Conservation (phyloP, 2,113 vertebrate genomes). For the Rhipidura dahli region DNA sequence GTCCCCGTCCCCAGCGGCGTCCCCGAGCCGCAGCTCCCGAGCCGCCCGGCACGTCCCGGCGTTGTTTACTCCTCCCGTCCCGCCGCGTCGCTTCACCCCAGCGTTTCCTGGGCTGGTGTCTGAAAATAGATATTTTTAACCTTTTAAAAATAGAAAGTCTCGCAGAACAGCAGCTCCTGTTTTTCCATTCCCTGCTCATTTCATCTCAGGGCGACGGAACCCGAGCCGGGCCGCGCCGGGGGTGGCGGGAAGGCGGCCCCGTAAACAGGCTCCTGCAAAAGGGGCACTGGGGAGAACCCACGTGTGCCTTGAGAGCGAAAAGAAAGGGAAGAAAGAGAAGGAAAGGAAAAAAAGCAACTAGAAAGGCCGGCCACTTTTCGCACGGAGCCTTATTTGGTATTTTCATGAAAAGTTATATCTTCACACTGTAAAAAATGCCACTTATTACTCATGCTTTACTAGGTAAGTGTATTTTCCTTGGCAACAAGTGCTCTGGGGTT, state of each 20-base stretch:
- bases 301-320: background rate
- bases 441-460: conserved; percentile 60
- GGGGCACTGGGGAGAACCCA: background rate
- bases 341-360: background rate
- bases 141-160: conserved; percentile 56
- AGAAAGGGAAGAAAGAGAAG: background rate
- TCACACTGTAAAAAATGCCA: conserved; percentile 29
- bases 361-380: conserved; percentile 5
- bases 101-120: conserved; percentile 38
- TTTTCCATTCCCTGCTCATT: conserved; percentile 49
- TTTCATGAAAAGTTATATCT: conserved; percentile 52
- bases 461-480: conserved; percentile 50
- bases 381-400: conserved; percentile 28
- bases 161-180: conserved; percentile 2
- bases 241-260: background rate
- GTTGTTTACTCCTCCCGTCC: background rate
- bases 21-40: background rate
- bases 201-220: background rate
- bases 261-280: background rate
- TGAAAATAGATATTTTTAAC: conserved; percentile 48
- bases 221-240: background rate
- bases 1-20: background rate
- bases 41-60: background rate
- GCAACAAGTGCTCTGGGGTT: background rate
- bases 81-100: background rate